phyloP scores from a whole-genome alignment of 2,797 vertebrate species.

The Novumbra hubbsi region DNA sequence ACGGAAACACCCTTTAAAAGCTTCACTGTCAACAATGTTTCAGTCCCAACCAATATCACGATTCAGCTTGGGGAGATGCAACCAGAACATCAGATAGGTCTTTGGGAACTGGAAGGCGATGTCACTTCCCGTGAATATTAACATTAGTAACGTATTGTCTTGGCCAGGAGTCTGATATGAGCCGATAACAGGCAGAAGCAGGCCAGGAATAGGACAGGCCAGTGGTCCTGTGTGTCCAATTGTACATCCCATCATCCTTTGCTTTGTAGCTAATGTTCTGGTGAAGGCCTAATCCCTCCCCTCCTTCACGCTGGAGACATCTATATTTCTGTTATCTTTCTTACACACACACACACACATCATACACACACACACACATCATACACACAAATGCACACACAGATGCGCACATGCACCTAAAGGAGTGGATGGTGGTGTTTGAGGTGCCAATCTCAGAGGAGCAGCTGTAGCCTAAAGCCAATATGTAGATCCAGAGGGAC shows the following conservation, averaged over 20 bases:
- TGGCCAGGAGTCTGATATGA: neutral
- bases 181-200: neutral
- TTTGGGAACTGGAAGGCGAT: neutral
- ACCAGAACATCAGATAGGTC: neutral
- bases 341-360: conserved; percentile 39
- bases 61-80: no score
- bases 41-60: no score
- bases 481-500: conserved; percentile 71
- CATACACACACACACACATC: conserved; percentile 28
- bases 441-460: conserved; percentile 73
- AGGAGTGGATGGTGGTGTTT: conserved; percentile 57
- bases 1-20: no score
- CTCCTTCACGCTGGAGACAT: conserved; percentile 65
- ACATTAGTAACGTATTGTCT: neutral
- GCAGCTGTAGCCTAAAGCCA: conserved; percentile 78
- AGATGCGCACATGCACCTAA: conserved; percentile 13
- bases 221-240: neutral
- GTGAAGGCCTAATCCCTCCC: conserved; percentile 67
- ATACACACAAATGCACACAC: conserved; percentile 25
- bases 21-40: neutral
- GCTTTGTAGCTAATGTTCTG: conserved; percentile 60
- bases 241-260: neutral
- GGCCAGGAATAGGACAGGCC: neutral
- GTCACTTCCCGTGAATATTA: neutral
- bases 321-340: conserved; percentile 68